Evolutionary conservation across 2,888 invertebrate genomes (phyloP).

Genomic region (Acanthosepion pharaonis): DNA sequence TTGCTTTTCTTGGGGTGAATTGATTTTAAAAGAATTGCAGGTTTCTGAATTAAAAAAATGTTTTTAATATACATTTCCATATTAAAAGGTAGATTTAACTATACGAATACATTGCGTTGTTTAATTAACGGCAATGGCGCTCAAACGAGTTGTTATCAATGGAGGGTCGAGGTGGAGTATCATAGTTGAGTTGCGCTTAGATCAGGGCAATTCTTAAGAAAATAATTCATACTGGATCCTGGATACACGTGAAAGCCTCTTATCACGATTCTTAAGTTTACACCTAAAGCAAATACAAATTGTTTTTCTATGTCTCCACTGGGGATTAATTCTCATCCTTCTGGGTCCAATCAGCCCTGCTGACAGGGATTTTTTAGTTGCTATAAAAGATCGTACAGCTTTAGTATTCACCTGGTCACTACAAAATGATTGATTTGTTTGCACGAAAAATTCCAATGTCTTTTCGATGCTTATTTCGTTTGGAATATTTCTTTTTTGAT

Average conservation of each 20-base stretch:
- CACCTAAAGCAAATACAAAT: background rate
- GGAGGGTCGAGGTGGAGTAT: too few species aligned
- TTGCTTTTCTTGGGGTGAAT: too few species aligned
- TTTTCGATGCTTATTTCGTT: background rate
- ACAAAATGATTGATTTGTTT: background rate
- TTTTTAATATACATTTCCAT: too few species aligned
- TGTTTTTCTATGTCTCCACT: background rate
- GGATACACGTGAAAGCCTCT: background rate
- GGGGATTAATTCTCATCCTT: background rate
- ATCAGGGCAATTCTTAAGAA: background rate
- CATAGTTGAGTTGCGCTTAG: too few species aligned
- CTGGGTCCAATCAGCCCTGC: background rate
- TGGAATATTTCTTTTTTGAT: too few species aligned
- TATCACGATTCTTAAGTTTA: background rate
- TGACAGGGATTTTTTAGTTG: background rate
- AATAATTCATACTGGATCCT: background rate
- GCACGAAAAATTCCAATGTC: background rate
- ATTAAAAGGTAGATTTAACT: too few species aligned
- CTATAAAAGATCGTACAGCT: background rate
- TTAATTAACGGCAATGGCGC: too few species aligned
- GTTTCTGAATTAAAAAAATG: too few species aligned
- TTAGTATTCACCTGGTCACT: too few species aligned
- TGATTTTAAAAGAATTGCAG: too few species aligned
- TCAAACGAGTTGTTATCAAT: too few species aligned
- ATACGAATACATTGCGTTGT: too few species aligned